Evolutionary conservation across 2,888 invertebrate genomes (phyloP).

Genomic region (Agriopis marginaria): DNA sequence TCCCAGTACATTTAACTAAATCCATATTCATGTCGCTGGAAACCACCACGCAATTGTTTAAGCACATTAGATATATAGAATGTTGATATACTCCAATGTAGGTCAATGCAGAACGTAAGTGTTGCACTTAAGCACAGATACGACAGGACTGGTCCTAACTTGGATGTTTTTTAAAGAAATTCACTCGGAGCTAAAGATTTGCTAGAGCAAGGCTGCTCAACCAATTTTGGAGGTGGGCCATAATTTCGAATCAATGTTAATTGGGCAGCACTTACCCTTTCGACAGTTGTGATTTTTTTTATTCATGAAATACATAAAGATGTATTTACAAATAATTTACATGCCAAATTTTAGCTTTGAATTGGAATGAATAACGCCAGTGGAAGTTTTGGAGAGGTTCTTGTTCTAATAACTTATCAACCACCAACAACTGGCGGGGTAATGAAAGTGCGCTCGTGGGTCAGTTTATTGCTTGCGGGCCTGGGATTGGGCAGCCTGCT

Average conservation of each 20-base stretch:
- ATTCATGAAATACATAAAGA: too few species aligned
- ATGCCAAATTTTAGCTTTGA: too few species aligned
- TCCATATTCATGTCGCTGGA: constrained; percentile 60
- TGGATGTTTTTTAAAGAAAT: constrained; percentile 13
- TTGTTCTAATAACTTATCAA: neutral
- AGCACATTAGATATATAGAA: constrained; percentile 49
- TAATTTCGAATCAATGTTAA: neutral
- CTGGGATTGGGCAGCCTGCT: constrained; percentile 1
- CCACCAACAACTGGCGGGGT: too few species aligned
- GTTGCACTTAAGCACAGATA: constrained; percentile 18
- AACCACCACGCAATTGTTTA: constrained; percentile 58
- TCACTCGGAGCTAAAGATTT: constrained; percentile 1
- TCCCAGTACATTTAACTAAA: constrained; percentile 50
- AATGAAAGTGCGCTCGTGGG: neutral
- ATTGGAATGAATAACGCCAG: neutral
- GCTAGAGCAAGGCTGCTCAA: neutral
- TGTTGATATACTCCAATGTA: constrained; percentile 54
- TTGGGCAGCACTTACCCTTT: neutral
- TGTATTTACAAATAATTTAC: too few species aligned
- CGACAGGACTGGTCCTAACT: constrained; percentile 13
- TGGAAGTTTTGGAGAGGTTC: neutral
- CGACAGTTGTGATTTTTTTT: too few species aligned
- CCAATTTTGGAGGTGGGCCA: neutral
- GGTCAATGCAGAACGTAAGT: constrained; percentile 37
- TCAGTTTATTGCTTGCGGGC: neutral